Evolutionary conservation across 2,888 invertebrate genomes (phyloP), one percentile per base, ranked within the genome.

Genomic region (Macroteleia sp.): DNA sequence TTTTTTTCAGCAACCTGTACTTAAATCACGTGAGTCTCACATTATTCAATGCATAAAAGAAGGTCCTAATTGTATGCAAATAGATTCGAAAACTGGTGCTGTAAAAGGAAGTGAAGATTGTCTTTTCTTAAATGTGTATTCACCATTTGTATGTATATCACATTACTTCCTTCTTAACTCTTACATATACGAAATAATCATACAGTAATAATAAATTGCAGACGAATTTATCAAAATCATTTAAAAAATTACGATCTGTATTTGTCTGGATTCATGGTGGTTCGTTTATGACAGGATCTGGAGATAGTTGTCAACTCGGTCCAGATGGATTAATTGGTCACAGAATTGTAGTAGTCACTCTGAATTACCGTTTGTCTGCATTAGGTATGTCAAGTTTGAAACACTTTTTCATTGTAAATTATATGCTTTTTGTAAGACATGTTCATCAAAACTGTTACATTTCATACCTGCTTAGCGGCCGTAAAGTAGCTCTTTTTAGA

Each of bases 241-340:
- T 44, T 22, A 20, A 20, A 19, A 3, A 44, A 3, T 44, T 22
- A 36, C 66, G 44, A 20, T 62, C 84, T 1, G 83, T 82, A 0
- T 77, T 83, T 78, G 77, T 85, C 1, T 86, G 83, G 83, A 81
- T 86, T 25, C 64, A 81, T 20, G 86, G 84, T 2, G 85, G 85
- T 10, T 62, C 48, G n/a, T 85, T 78, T 19, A 30, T 6, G 3
- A 1, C 36, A 3, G 85, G 86, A 10, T 54, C 75, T 10, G 25
- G 61, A 0, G 61, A 80, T 19, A 32, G 34, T 0, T 16, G 30
- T 3, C 9, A 50, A 0, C 82, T 81, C 39, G 80, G 82, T 9
- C 84, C 85, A 1, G 84, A 85, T 67, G 82, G 82, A 50, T 52
- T 86, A 16, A 25, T 86, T 4, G 84, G 84, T 44, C 71, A 82